Conservation (phyloP, 64 coral and sea anemone species). For the Astreopora myriophthalma region DNA sequence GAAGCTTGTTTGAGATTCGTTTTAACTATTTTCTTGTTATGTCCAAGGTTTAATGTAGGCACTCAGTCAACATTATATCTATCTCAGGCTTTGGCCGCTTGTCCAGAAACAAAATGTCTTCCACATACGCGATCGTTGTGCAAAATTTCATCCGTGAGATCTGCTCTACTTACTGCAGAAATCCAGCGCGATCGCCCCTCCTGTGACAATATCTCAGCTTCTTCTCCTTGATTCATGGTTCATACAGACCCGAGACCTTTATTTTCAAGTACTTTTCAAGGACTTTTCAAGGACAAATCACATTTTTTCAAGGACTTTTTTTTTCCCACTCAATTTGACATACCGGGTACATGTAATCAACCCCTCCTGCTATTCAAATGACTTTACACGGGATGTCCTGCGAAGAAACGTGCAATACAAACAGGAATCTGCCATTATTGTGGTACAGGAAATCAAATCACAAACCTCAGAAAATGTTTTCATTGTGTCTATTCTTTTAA, state of each 20-base stretch:
- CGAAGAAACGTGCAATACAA: neutral
- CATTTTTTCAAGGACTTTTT: neutral
- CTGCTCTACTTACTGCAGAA: too few relatives aligned
- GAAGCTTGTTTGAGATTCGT: too few relatives aligned
- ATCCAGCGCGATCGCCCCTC: constrained; percentile 19
- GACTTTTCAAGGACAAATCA: neutral
- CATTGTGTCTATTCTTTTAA: neutral
- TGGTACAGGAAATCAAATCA: neutral
- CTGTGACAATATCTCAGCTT: constrained; percentile 5
- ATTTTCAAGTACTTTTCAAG: neutral
- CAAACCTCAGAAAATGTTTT: neutral
- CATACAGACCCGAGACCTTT: neutral
- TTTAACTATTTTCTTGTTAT: neutral
- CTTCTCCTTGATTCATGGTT: constrained; percentile 34
- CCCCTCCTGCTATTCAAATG: neutral
- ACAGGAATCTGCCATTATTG: neutral
- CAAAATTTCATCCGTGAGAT: too few relatives aligned
- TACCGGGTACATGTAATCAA: neutral
- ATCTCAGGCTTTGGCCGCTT: constrained; percentile 19
- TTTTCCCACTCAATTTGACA: neutral
- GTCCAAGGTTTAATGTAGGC: neutral
- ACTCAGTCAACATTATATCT: constrained; percentile 41
- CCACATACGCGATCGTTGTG: too few relatives aligned
- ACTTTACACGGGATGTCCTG: neutral
- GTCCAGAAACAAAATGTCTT: too few relatives aligned